A percentile compares a stretch with the other conserved stretches of the same genome.
Conservation (phyloP, 2,113 vertebrate species). For the Hylia prasina region DNA sequence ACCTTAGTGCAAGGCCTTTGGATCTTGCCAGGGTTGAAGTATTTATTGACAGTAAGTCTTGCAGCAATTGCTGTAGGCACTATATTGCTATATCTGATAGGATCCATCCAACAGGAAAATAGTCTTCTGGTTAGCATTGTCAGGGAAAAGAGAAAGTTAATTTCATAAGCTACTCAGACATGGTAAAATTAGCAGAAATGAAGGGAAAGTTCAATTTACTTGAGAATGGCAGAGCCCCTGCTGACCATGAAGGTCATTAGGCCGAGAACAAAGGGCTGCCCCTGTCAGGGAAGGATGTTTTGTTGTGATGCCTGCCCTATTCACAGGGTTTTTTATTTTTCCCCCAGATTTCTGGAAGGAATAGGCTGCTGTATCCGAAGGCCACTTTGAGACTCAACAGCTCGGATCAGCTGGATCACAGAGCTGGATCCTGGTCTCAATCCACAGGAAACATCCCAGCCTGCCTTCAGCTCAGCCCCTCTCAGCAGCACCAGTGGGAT, state of each 20-base stretch:
- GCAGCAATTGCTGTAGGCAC: not conserved
- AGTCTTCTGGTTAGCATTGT: not conserved
- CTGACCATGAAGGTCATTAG: not conserved
- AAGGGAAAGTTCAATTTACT: not conserved
- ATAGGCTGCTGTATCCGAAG: not conserved
- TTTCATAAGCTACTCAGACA: not conserved
- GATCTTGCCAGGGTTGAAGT: not conserved
- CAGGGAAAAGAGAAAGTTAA: not conserved
- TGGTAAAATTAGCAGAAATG: not conserved
- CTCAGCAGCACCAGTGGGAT: not conserved
- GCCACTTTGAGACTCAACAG: not conserved
- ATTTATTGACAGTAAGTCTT: not conserved
- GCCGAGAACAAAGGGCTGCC: not conserved
- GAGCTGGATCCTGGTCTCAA: not conserved
- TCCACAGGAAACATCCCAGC: too few species aligned
- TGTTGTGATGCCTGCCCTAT: not conserved
- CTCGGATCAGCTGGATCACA: not conserved
- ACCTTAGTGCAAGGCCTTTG: not conserved
- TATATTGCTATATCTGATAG: not conserved
- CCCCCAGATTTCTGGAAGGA: not conserved
- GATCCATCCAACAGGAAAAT: not conserved
- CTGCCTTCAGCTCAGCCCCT: accelerated
- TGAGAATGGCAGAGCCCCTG: not conserved
- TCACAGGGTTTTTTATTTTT: not conserved
- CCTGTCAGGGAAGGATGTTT: not conserved